Conservation (phyloP, 2,113 vertebrate species). For the Muntiacus reevesi region DNA sequence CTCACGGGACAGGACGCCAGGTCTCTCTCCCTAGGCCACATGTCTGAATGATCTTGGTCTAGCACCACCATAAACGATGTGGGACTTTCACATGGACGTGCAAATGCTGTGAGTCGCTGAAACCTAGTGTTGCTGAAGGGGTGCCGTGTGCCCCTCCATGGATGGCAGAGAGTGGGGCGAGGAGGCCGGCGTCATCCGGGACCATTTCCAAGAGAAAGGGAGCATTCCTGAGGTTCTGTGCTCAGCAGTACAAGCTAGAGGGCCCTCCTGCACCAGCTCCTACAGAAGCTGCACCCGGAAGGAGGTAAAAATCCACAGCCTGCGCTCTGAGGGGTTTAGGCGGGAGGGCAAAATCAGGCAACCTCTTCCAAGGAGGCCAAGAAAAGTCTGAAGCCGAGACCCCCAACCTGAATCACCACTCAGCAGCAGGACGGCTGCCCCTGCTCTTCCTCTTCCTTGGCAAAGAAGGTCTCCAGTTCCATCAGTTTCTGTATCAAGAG, state of each 20-base stretch:
- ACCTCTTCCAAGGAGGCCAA: conserved; percentile 35
- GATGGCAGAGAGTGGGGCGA: neutral
- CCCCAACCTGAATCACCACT: conserved; percentile 34
- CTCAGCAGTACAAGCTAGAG: conserved; percentile 69
- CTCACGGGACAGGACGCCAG: conserved; percentile 37
- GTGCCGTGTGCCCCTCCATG: conserved; percentile 42
- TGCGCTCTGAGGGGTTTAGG: conserved; percentile 58
- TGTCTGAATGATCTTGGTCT: conserved; percentile 65
- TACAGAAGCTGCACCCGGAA: conserved; percentile 48
- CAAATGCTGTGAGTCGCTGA: conserved; percentile 71
- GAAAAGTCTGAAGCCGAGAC: neutral
- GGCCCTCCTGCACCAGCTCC: conserved; percentile 62
- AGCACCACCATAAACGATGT: conserved; percentile 76
- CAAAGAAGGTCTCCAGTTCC: conserved; percentile 92
- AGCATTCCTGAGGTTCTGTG: conserved; percentile 62
- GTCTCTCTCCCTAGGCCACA: conserved; percentile 19
- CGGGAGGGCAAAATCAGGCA: conserved; percentile 8
- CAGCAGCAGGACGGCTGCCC: conserved; percentile 69
- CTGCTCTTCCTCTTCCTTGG: conserved; percentile 85
- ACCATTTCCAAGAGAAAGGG: conserved; percentile 62
- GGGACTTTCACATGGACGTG: conserved; percentile 71
- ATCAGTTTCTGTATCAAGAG: conserved; percentile 92
- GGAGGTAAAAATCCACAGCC: conserved; percentile 28
- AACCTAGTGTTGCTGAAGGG: conserved; percentile 72
- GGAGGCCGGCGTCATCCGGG: neutral